phyloP scores from a whole-genome alignment of 2,888 invertebrate species.

The Melinaea marsaeus region DNA sequence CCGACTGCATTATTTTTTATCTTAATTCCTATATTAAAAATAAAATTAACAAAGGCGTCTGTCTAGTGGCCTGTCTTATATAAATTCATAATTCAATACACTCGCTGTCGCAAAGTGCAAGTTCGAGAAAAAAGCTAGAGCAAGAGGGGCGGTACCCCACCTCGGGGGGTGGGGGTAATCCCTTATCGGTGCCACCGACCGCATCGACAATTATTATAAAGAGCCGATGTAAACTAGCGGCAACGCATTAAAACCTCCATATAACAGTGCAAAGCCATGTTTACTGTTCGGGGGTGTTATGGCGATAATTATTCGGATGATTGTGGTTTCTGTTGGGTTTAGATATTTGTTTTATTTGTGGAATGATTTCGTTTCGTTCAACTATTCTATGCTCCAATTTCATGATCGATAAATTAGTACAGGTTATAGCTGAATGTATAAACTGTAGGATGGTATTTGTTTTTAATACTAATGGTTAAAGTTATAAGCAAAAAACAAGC shows the following conservation, averaged over 20 bases:
- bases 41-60: constrained; percentile 10
- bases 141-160: constrained; percentile 35
- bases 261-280: constrained; percentile 15
- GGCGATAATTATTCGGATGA: constrained; percentile 5
- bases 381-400: no score
- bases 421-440: no score
- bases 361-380: not conserved
- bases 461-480: not conserved
- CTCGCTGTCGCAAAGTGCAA: constrained; percentile 62
- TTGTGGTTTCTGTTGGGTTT: constrained; percentile 4
- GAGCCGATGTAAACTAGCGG: constrained; percentile 52
- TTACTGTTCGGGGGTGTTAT: constrained; percentile 2
- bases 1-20: no score
- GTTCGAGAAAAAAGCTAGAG: constrained; percentile 64
- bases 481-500: not conserved
- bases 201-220: constrained; percentile 69
- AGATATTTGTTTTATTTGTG: constrained; percentile 17
- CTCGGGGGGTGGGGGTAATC: constrained; percentile 50
- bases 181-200: constrained; percentile 67
- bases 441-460: no score
- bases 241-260: constrained; percentile 15
- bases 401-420: no score
- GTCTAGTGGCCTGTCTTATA: constrained; percentile 45
- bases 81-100: constrained; percentile 72
- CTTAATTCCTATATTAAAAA: not conserved